These are phyloP conservation scores for Hemiprocne comata DNA, from an alignment of 2,113 vertebrate species.

Conservation along the genomic window DNA sequence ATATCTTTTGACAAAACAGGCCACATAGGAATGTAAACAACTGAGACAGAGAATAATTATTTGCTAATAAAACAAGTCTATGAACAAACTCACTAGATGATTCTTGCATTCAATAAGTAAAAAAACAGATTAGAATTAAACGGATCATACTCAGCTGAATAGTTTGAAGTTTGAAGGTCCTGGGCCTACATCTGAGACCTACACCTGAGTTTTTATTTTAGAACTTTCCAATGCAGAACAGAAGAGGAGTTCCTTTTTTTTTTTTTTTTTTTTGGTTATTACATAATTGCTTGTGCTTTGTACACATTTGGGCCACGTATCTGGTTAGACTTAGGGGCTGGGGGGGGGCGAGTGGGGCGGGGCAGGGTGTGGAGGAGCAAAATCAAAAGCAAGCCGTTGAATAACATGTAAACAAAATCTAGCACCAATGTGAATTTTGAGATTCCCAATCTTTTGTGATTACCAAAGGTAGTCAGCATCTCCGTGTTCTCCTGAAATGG, in stretches of 20 bases:
- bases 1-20: conserved; percentile 43
- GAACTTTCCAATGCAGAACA: not conserved
- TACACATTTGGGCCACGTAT: not conserved
- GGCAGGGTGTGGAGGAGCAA: not conserved
- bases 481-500: not conserved
- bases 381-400: not conserved
- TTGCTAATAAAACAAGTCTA: conserved; percentile 8
- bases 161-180: not conserved
- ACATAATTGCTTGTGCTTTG: not conserved
- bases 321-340: not conserved
- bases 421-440: not conserved
- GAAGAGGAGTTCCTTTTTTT: not conserved
- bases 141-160: not conserved
- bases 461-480: not conserved
- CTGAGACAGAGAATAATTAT: not conserved
- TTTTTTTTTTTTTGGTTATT: not conserved
- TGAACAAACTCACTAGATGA: not conserved
- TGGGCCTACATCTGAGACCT: not conserved
- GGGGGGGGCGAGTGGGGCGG: no score
- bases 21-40: conserved; percentile 47
- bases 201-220: not conserved
- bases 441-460: not conserved
- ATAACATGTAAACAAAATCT: not conserved
- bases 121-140: not conserved
- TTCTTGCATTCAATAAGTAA: not conserved